These are phyloP conservation scores for Delichon dasypus DNA, from an alignment of 2,797 vertebrate genomes.

Conservation along the genomic window DNA sequence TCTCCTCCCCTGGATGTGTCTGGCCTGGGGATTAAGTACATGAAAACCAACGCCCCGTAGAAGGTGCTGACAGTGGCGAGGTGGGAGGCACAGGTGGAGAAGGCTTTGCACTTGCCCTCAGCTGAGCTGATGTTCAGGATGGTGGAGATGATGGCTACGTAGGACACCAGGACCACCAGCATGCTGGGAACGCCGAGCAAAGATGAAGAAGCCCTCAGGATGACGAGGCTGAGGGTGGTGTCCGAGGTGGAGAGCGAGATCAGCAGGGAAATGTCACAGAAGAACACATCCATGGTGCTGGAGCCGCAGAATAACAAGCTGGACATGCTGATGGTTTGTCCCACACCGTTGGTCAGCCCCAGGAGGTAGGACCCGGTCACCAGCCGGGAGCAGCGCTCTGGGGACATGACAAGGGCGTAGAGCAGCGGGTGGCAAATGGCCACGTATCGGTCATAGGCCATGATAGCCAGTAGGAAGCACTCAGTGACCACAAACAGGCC, in stretches of 20 bases:
- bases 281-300: neutral
- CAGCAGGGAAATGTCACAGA: neutral
- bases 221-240: neutral
- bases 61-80: neutral
- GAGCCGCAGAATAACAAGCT: neutral
- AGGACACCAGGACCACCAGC: neutral
- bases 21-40: neutral
- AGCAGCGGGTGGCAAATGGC: neutral
- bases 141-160: neutral
- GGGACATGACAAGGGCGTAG: neutral
- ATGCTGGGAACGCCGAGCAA: neutral
- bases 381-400: neutral
- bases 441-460: neutral
- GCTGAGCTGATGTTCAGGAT: neutral
- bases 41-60: neutral
- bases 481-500: neutral
- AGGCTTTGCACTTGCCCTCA: neutral
- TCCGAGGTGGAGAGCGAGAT: neutral
- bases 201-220: neutral
- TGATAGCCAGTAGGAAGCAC: neutral
- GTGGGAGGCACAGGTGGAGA: conserved; percentile 1
- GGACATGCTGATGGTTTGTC: neutral
- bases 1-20: neutral
- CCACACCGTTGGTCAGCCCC: neutral
- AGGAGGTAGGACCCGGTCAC: neutral